phyloP scores from a whole-genome alignment of 53 echinoderm and acorn worm species.

The Hippasteria phrygiana region DNA sequence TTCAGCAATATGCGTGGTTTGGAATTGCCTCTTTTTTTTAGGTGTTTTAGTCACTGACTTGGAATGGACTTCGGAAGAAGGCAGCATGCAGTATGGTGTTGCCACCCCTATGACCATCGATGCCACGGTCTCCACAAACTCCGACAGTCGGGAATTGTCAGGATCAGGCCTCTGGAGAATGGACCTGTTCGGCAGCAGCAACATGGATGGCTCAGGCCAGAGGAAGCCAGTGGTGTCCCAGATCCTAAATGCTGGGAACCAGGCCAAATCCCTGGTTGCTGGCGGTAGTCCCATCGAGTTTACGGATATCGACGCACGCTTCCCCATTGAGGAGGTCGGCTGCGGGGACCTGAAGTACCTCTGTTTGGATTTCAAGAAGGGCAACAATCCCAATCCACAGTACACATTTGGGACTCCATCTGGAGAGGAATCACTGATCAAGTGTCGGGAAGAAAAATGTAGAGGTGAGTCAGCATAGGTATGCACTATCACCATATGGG shows the following conservation, averaged over 20 bases:
- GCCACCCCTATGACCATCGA: conserved; percentile 72
- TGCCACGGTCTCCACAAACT: conserved; percentile 74
- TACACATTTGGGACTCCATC: conserved; percentile 76
- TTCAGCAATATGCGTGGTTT: too few relatives aligned
- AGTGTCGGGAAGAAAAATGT: conserved; percentile 82
- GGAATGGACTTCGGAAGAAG: conserved; percentile 71
- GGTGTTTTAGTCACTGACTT: conserved; percentile 80
- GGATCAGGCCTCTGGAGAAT: conserved; percentile 86
- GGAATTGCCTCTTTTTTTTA: conserved; percentile 47
- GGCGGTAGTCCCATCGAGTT: conserved; percentile 74
- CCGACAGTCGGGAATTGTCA: conserved; percentile 76
- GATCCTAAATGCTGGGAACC: conserved; percentile 54
- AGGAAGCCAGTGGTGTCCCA: conserved; percentile 70
- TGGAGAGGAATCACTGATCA: conserved; percentile 76
- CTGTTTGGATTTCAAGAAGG: conserved; percentile 87
- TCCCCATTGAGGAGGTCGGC: conserved; percentile 76
- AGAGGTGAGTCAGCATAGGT: conserved; percentile 68
- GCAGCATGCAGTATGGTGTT: conserved; percentile 67
- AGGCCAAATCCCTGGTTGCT: conserved; percentile 54
- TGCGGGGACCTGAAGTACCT: conserved; percentile 80
- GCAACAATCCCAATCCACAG: conserved; percentile 69
- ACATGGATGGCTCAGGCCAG: conserved; percentile 76
- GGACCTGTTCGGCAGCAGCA: conserved; percentile 79
- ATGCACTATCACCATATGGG: too few relatives aligned
- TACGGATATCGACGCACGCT: conserved; percentile 43